Percentiles rank a stretch among this genome's conserved stretches.
Evolutionary conservation across 1,140 invertebrate species (phyloP).

Genomic region (Babylonia areolata): DNA sequence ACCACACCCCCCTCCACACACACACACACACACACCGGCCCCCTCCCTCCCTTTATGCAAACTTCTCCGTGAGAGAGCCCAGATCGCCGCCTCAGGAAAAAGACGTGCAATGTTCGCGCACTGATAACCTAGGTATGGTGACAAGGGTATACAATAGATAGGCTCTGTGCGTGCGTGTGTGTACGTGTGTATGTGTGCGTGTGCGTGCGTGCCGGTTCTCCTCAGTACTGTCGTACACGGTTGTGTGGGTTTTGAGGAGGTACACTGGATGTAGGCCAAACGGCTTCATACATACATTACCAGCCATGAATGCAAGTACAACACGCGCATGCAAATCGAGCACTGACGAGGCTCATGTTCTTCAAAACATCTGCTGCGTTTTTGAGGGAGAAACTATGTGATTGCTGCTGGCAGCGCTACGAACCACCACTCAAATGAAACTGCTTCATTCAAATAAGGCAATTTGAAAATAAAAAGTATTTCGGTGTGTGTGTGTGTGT

Average conservation of each 20-base stretch:
- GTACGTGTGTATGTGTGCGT: conserved; percentile 9
- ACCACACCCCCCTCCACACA: background rate
- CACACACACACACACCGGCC: background rate
- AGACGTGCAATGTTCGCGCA: conserved; percentile 15
- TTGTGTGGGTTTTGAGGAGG: background rate
- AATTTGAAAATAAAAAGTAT: too few relatives aligned
- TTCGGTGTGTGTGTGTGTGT: too few relatives aligned
- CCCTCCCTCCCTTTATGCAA: background rate
- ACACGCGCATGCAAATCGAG: conserved; percentile 20
- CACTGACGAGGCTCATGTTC: background rate
- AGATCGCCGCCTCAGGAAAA: background rate
- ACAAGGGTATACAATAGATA: conserved; percentile 22
- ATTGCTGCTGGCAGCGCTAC: too few relatives aligned
- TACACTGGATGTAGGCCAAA: conserved; percentile 7
- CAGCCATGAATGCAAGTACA: background rate
- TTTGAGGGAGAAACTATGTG: too few relatives aligned
- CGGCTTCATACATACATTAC: background rate
- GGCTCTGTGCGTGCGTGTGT: conserved; percentile 18
- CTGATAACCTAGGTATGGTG: background rate
- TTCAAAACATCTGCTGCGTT: too few relatives aligned
- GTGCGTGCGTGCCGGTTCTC: background rate
- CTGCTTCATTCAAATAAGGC: too few relatives aligned
- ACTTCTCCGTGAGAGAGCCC: background rate
- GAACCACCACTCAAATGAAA: too few relatives aligned
- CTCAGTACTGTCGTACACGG: background rate